phyloP scores from a whole-genome alignment of 2,888 invertebrate genomes.

The Harpagoxenus sublaevis region DNA sequence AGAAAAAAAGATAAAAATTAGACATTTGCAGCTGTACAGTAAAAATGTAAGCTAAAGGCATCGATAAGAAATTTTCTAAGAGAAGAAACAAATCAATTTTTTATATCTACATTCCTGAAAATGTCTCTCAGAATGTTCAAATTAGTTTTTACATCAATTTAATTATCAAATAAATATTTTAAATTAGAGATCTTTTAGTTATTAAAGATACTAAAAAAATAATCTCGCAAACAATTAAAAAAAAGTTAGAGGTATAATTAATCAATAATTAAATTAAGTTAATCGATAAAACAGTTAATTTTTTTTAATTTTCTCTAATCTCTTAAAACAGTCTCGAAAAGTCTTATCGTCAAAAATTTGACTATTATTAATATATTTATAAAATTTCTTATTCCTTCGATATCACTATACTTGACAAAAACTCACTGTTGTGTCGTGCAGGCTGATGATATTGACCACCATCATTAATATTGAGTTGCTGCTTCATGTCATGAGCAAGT shows the following conservation, averaged over 20 bases:
- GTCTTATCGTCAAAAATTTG: neutral
- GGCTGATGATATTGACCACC: constrained; percentile 79
- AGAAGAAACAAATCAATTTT: neutral
- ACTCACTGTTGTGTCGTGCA: constrained; percentile 82
- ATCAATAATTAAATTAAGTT: neutral
- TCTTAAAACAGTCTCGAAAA: too few species aligned
- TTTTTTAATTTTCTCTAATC: neutral
- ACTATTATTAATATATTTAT: neutral
- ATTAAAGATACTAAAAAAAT: neutral
- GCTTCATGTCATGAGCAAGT: constrained; percentile 82
- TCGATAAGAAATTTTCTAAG: neutral
- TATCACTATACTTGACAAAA: neutral
- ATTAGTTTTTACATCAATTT: neutral
- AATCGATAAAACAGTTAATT: neutral
- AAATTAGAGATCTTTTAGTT: neutral
- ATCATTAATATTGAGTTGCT: constrained; percentile 79
- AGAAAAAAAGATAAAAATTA: constrained; percentile 46
- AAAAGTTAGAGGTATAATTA: neutral
- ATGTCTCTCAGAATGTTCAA: neutral
- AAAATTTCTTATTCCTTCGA: neutral
- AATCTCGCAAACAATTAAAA: neutral
- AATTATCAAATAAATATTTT: neutral
- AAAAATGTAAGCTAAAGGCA: neutral
- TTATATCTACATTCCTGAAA: neutral
- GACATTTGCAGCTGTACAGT: neutral